Evolutionary conservation across 1,140 invertebrate genomes (phyloP).

Genomic region (Aphidius gifuensis): DNA sequence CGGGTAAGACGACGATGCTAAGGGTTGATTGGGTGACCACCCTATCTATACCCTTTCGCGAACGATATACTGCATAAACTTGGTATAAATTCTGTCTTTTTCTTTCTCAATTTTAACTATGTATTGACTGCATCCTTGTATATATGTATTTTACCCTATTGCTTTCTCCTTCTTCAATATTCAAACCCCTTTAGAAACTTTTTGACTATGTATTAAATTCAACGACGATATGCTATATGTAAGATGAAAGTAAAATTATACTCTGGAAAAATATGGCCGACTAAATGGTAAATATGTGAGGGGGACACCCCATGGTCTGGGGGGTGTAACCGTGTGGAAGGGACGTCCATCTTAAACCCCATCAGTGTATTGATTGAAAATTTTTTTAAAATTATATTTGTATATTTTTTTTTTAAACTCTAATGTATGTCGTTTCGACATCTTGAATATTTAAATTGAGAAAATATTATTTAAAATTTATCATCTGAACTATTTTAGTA

Average conservation of each 20-base stretch:
- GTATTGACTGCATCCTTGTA: not conserved
- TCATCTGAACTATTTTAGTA: too few relatives aligned
- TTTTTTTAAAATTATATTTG: too few relatives aligned
- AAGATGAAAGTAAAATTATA: constrained; percentile 53
- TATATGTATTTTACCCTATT: constrained; percentile 3
- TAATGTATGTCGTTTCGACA: too few relatives aligned
- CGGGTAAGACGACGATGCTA: constrained; percentile 50
- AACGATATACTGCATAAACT: constrained; percentile 9
- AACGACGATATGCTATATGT: constrained; percentile 22
- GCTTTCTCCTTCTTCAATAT: constrained; percentile 30
- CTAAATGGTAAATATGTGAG: constrained; percentile 42
- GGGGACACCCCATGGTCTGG: constrained; percentile 19
- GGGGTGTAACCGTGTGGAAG: constrained; percentile 29
- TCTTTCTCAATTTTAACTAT: not conserved
- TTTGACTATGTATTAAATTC: constrained; percentile 1
- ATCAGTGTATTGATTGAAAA: too few relatives aligned
- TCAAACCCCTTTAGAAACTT: constrained; percentile 7
- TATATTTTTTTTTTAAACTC: too few relatives aligned
- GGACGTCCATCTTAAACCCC: constrained; percentile 4
- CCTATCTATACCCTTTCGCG: constrained; percentile 37
- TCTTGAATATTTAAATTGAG: too few relatives aligned
- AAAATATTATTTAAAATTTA: too few relatives aligned
- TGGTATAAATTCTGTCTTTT: constrained; percentile 1
- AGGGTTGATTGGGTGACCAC: constrained; percentile 54
- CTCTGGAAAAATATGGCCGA: constrained; percentile 53